phyloP scores from a whole-genome alignment of 2,888 invertebrate species.

The Mythimna loreyi region DNA sequence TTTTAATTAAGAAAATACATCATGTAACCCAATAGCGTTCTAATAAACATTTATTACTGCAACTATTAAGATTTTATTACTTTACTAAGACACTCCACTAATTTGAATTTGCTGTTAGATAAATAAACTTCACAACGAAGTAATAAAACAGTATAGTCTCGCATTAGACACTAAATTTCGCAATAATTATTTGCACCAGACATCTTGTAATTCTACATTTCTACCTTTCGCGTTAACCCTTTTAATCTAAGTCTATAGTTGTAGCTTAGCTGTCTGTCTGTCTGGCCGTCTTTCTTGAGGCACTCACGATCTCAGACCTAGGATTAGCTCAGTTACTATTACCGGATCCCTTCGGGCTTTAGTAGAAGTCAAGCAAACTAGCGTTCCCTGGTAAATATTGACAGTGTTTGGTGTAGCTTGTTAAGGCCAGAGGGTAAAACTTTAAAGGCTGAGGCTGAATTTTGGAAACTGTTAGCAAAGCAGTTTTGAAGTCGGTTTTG shows the following conservation, averaged over 20 bases:
- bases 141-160: conserved; percentile 18
- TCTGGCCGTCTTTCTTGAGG: conserved; percentile 59
- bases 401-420: conserved; percentile 40
- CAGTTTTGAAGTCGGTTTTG: conserved; percentile 4
- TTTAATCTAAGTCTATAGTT: conserved; percentile 49
- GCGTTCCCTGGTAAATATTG: conserved; percentile 53
- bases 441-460: conserved; percentile 32
- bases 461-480: conserved; percentile 32
- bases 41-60: conserved; percentile 51
- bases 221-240: conserved; percentile 38
- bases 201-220: conserved; percentile 26
- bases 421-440: conserved; percentile 32
- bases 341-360: conserved; percentile 63
- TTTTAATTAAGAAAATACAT: conserved; percentile 13
- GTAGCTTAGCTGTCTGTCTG: conserved; percentile 58
- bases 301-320: conserved; percentile 67
- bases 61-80: conserved; percentile 53
- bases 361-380: conserved; percentile 51
- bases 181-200: conserved; percentile 32
- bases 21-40: conserved; percentile 13
- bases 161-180: conserved; percentile 6
- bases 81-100: conserved; percentile 33
- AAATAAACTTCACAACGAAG: conserved; percentile 29
- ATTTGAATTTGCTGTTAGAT: conserved; percentile 50
- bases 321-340: conserved; percentile 66